Base-by-base conservation (phyloP, 2,113 vertebrate species). In the Percina caprodes region DNA sequence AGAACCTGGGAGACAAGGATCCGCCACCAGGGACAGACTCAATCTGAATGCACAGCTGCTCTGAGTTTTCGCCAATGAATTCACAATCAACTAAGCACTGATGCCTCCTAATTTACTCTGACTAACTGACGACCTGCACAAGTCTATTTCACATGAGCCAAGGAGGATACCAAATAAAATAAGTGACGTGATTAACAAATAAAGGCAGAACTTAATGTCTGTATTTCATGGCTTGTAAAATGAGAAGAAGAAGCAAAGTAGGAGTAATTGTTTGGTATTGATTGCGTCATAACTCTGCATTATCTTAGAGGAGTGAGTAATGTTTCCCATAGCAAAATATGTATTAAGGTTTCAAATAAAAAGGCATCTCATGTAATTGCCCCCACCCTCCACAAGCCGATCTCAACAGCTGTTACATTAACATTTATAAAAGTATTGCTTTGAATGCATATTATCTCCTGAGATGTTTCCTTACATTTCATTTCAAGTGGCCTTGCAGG, bases 1-100 rank as follows among this genome's bases (percentile, higher is more conserved):
- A 79, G 58, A 90, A 82, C 62, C 80, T 68, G 45, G 71, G 65
- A 87, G 86, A 85, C 46, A n/a, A 74, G 82, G 51, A 85, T 83
- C 74, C 4, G 45, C 69, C 79, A 90, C 82, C 49, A 48, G 81
- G 74, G 81, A 80, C 69, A 21, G 63, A 82, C 70, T 86, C 84
- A 61, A 76, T 90, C 84, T 87, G 81, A 90, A 85, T 69, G 54
- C 77, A 72, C 84, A 90, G 89, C 84, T 89, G 91, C 82, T 91
- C 86, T 60, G 77, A 51, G 82, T 84, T 74, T 76, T 51, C 54
- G 77, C 85, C 80, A 84, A 54, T 70, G 81, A 85, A 78, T 82
- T 82, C 76, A 69, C 79, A 48, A 71, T 84, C 58, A 80, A 51
- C 75, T 39, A 30, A 30, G 58, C 54, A 19, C 71, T 59, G 56